phyloP scores from a whole-genome alignment of 2,797 vertebrate species.

The Ctenopoma kingsleyae region DNA sequence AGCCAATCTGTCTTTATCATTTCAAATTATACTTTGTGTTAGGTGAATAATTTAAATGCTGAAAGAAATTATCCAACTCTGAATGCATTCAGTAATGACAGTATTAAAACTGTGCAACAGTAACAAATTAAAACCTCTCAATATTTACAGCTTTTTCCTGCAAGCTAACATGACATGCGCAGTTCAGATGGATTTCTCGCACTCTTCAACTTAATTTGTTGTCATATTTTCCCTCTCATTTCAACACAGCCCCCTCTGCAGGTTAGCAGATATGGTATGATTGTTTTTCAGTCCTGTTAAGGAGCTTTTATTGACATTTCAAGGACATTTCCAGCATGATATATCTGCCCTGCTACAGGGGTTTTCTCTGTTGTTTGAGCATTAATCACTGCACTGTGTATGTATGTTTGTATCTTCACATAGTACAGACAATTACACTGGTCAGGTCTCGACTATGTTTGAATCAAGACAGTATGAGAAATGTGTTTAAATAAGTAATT shows the following conservation, averaged over 20 bases:
- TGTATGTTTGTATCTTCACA: not conserved
- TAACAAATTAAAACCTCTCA: not conserved
- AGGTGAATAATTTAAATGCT: not conserved
- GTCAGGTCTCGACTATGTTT: slow-evolving; percentile 22
- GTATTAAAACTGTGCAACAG: not conserved
- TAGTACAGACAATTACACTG: slow-evolving; percentile 7
- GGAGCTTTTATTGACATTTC: not conserved
- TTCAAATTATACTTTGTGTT: too few species aligned
- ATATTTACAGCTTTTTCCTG: not conserved
- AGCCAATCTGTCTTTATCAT: too few species aligned
- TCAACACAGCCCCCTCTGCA: slow-evolving; percentile 47
- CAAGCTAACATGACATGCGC: too few species aligned
- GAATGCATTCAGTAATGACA: not conserved
- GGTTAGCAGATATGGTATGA: slow-evolving; percentile 14
- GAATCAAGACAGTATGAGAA: slow-evolving; percentile 31
- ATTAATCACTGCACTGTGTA: slow-evolving; percentile 20
- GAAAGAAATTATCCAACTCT: not conserved
- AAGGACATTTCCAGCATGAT: not conserved
- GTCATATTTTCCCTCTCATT: slow-evolving; percentile 26
- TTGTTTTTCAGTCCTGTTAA: not conserved
- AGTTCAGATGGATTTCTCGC: not conserved
- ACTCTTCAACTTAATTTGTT: slow-evolving; percentile 6
- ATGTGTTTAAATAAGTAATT: slow-evolving; percentile 59
- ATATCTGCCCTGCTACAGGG: not conserved
- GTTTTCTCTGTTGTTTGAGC: not conserved